Evolutionary conservation across 2,113 vertebrate species (phyloP).

Genomic region (Helogale parvula): DNA sequence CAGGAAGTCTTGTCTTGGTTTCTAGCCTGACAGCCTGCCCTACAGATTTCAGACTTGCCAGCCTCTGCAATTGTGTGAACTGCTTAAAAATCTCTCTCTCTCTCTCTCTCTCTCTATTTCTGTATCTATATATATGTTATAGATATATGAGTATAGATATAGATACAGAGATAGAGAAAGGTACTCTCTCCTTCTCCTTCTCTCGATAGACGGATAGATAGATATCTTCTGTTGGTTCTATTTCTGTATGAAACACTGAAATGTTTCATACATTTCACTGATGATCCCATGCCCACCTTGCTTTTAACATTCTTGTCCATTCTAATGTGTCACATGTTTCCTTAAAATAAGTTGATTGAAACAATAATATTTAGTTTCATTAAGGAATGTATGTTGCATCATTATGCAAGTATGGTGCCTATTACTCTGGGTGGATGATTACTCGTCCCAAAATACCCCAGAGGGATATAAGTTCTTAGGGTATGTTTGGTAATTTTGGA

Average conservation of each 20-base stretch:
- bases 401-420: background rate
- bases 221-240: background rate
- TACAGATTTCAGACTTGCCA: background rate
- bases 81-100: background rate
- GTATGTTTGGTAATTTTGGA: background rate
- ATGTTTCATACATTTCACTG: too few relatives aligned
- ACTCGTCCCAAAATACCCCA: background rate
- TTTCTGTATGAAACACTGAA: background rate
- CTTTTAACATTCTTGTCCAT: background rate
- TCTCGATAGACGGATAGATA: too few relatives aligned
- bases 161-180: too few relatives aligned
- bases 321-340: background rate
- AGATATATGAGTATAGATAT: too few relatives aligned
- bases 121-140: too few relatives aligned
- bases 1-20: background rate
- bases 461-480: background rate
- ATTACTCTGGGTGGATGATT: background rate
- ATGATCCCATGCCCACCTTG: too few relatives aligned
- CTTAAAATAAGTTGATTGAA: background rate
- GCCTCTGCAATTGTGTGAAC: rapidly evolving
- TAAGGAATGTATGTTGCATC: background rate
- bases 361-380: background rate
- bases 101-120: background rate
- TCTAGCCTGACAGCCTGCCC: background rate
- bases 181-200: background rate